Percentiles rank a stretch among this genome's conserved stretches.
These are phyloP conservation scores for Drosophila putrida DNA, from an alignment of 2,888 invertebrate genomes.

Conservation along the genomic window DNA sequence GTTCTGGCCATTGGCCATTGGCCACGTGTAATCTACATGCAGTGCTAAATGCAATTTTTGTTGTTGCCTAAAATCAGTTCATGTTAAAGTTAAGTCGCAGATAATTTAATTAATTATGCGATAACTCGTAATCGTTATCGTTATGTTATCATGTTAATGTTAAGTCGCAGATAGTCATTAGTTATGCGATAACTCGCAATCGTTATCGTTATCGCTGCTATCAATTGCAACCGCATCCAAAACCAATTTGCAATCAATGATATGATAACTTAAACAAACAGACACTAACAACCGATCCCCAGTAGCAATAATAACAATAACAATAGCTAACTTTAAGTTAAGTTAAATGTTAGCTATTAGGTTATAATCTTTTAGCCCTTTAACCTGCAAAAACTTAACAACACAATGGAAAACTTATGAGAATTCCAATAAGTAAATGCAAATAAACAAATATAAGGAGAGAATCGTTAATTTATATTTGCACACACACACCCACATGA, in stretches of 20 bases:
- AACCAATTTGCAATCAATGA: conserved; percentile 19
- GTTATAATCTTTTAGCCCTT: not conserved
- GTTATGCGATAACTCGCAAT: conserved; percentile 5
- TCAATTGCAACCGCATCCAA: conserved; percentile 27
- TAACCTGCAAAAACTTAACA: not conserved
- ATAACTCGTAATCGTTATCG: conserved; percentile 12
- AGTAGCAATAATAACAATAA: not conserved
- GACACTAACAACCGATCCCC: not conserved
- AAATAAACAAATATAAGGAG: conserved; percentile 12
- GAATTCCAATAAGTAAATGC: not conserved
- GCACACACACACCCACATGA: conserved; percentile 22
- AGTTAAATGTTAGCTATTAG: not conserved
- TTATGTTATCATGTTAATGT: no score
- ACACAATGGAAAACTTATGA: not conserved
- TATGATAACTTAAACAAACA: conserved; percentile 11
- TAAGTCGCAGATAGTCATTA: no score
- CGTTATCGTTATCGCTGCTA: conserved; percentile 13
- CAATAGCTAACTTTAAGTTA: not conserved
- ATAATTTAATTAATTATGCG: conserved; percentile 24
- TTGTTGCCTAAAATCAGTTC: not conserved
- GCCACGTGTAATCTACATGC: conserved; percentile 1
- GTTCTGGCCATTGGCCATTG: conserved; percentile 34
- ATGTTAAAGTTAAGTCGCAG: conserved; percentile 14
- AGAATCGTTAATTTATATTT: conserved; percentile 14
- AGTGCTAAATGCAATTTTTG: conserved; percentile 11